Evolutionary conservation across 2,888 invertebrate genomes (phyloP).

Genomic region (Maniola hyperantus): DNA sequence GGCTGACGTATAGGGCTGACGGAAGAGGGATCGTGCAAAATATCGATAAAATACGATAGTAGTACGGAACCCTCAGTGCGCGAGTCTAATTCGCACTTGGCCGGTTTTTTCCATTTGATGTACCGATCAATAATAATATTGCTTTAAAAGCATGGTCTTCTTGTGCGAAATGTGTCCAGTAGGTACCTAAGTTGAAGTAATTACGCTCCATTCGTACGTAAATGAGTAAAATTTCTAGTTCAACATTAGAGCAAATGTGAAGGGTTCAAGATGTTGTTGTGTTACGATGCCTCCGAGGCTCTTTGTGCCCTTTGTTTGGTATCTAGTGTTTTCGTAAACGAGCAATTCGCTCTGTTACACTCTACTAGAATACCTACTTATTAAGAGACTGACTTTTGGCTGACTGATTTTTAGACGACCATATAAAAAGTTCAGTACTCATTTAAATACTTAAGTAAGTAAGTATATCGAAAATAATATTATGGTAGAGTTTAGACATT

Average conservation of each 20-base stretch:
- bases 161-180: constrained; percentile 20
- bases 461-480: too few relatives aligned
- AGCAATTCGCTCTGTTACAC: constrained; percentile 10
- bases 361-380: neutral
- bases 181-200: constrained; percentile 31
- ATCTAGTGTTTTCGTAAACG: constrained; percentile 13
- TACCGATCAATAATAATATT: neutral
- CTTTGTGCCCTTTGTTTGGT: constrained; percentile 19
- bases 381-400: neutral
- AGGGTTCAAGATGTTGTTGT: constrained; percentile 35
- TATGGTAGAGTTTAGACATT: too few relatives aligned
- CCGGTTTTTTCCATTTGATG: too few relatives aligned
- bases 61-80: too few relatives aligned
- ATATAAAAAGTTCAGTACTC: neutral
- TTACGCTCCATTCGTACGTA: constrained; percentile 32
- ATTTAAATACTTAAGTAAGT: neutral
- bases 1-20: too few relatives aligned
- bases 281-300: constrained; percentile 31
- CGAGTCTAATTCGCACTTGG: too few relatives aligned
- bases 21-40: too few relatives aligned
- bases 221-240: constrained; percentile 38
- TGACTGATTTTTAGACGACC: neutral
- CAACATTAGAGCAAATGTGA: constrained; percentile 33
- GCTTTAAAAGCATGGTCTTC: constrained; percentile 10
- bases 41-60: too few relatives aligned